These are phyloP conservation scores for Micrasema longulum DNA, from an alignment of 1,140 invertebrate species.

Conservation along the genomic window DNA sequence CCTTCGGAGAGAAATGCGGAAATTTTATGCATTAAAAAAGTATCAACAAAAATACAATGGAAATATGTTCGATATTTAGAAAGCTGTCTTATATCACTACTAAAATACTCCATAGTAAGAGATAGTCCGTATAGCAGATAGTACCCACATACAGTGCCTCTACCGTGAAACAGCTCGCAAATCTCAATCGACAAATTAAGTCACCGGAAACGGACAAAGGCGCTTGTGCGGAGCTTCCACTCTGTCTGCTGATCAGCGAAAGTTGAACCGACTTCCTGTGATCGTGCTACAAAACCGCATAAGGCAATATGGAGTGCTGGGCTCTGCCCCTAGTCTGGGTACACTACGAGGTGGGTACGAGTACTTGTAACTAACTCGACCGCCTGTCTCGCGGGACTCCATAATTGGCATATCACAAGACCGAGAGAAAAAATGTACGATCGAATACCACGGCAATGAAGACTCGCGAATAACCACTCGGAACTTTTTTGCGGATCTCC, in stretches of 20 bases:
- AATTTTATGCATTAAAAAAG: too few relatives aligned
- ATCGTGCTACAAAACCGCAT: constrained; percentile 7
- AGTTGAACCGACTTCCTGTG: constrained; percentile 29
- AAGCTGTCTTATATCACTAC: too few relatives aligned
- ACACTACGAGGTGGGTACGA: too few relatives aligned
- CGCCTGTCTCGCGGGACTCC: too few relatives aligned
- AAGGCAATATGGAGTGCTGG: constrained; percentile 15
- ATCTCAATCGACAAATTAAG: constrained; percentile 3
- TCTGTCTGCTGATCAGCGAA: constrained; percentile 23
- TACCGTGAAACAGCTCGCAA: neutral
- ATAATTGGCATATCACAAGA: neutral
- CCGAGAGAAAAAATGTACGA: neutral
- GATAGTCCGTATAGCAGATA: too few relatives aligned
- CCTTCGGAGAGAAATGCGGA: too few relatives aligned
- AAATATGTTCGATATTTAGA: too few relatives aligned
- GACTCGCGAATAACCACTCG: neutral
- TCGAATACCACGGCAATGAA: neutral
- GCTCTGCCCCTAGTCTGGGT: neutral
- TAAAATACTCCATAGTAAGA: too few relatives aligned
- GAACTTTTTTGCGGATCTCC: constrained; percentile 5
- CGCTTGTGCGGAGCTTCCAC: constrained; percentile 8
- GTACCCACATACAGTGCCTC: too few relatives aligned
- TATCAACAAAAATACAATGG: too few relatives aligned
- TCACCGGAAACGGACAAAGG: constrained; percentile 23
- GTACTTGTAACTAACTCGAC: too few relatives aligned